A percentile compares a stretch with the other conserved stretches of the same genome.
Conservation (phyloP, 2,888 invertebrate genomes). For the Isoperla grammatica region DNA sequence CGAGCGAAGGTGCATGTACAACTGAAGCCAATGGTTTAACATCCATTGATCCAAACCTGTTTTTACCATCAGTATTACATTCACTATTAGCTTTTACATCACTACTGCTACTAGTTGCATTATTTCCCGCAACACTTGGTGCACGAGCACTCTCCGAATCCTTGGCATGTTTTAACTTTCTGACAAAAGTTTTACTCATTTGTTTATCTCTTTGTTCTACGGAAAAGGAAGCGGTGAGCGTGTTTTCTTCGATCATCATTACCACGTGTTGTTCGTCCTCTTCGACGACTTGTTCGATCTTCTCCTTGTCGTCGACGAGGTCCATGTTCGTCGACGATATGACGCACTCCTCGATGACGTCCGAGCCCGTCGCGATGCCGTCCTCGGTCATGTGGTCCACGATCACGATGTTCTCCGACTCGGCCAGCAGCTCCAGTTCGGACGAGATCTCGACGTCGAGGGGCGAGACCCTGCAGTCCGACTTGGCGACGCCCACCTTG, state of each 20-base stretch:
- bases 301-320: conserved; percentile 32
- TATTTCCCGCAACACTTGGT: no score
- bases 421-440: conserved; percentile 18
- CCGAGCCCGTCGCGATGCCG: conserved; percentile 44
- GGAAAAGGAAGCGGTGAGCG: conserved; percentile 6
- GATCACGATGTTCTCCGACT: conserved; percentile 22
- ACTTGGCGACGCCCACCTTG: not conserved
- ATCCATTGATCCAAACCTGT: no score
- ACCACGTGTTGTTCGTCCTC: conserved; percentile 20
- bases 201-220: conserved; percentile 3
- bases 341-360: conserved; percentile 57
- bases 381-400: conserved; percentile 22
- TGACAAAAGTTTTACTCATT: not conserved
- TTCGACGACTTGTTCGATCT: conserved; percentile 24
- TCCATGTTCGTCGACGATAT: conserved; percentile 58
- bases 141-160: not conserved
- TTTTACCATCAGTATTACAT: no score
- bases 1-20: no score
- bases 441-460: conserved; percentile 11
- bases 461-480: not conserved
- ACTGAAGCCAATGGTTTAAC: no score
- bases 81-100: no score
- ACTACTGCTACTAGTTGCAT: no score
- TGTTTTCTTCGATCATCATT: conserved; percentile 16
- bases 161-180: conserved; percentile 1